Evolutionary conservation across 1,140 invertebrate genomes (phyloP).

Genomic region (Ctenoplectra terminalis): DNA sequence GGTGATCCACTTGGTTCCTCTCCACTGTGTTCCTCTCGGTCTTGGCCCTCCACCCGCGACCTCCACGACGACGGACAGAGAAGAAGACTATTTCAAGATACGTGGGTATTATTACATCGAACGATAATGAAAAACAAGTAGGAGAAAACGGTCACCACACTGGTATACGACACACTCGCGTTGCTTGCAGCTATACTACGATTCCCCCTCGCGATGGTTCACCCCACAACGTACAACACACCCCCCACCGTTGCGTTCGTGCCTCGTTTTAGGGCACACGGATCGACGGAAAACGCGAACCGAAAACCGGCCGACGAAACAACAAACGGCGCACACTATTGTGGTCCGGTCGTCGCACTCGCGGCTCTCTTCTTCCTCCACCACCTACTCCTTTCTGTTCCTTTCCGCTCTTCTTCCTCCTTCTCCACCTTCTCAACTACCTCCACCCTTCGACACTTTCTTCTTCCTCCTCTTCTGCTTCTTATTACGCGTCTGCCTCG

Average conservation of each 20-base stretch:
- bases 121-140: neutral
- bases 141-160: constrained; percentile 45
- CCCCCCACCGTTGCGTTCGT: neutral
- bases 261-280: neutral
- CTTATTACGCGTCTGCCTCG: neutral
- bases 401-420: constrained; percentile 39
- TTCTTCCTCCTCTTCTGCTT: constrained; percentile 2
- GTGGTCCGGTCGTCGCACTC: constrained; percentile 67
- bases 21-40: constrained; percentile 24
- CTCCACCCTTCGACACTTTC: constrained; percentile 5
- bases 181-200: neutral
- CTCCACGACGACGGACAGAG: constrained; percentile 7
- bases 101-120: constrained; percentile 30
- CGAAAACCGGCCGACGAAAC: constrained; percentile 61
- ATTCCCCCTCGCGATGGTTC: neutral
- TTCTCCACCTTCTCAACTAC: neutral
- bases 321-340: constrained; percentile 68
- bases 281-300: constrained; percentile 16
- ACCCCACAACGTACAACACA: neutral
- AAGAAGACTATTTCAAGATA: constrained; percentile 15
- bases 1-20: constrained; percentile 40
- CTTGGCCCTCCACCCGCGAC: constrained; percentile 40
- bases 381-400: constrained; percentile 46
- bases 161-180: constrained; percentile 10
- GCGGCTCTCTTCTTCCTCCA: constrained; percentile 65